phyloP scores from a whole-genome alignment of 2,888 invertebrate species.

The Synergus umbraculus region DNA sequence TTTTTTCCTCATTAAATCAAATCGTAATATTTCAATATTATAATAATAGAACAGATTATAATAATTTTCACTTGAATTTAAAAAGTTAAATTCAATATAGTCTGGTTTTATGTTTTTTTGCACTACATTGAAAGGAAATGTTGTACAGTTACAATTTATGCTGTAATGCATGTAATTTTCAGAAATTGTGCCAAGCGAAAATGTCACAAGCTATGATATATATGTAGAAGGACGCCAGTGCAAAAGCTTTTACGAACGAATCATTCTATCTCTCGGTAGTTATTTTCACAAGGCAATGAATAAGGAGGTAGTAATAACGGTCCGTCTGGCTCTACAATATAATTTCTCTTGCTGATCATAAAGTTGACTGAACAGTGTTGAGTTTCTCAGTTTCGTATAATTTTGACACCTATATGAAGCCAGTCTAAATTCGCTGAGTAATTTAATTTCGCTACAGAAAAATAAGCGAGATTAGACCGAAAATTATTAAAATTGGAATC shows the following conservation, averaged over 20 bases:
- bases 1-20: neutral
- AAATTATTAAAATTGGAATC: too few relatives aligned
- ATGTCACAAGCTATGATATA: conserved; percentile 26
- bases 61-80: too few relatives aligned
- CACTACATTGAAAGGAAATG: neutral
- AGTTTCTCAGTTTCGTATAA: conserved; percentile 22
- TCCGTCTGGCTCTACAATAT: conserved; percentile 36
- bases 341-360: conserved; percentile 22
- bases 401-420: conserved; percentile 11
- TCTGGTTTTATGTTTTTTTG: neutral
- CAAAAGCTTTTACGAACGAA: conserved; percentile 37
- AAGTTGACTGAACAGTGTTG: conserved; percentile 28
- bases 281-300: conserved; percentile 38
- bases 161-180: conserved; percentile 25
- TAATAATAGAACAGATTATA: neutral
- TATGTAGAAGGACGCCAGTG: conserved; percentile 6
- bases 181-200: conserved; percentile 30
- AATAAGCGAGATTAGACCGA: too few relatives aligned
- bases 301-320: conserved; percentile 30
- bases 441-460: too few relatives aligned
- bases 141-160: conserved; percentile 6
- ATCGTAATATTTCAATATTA: neutral
- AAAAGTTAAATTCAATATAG: neutral
- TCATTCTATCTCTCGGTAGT: conserved; percentile 37
- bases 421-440: neutral